phyloP scores from a whole-genome alignment of 1,140 invertebrate species.

The Eciton burchellii region DNA sequence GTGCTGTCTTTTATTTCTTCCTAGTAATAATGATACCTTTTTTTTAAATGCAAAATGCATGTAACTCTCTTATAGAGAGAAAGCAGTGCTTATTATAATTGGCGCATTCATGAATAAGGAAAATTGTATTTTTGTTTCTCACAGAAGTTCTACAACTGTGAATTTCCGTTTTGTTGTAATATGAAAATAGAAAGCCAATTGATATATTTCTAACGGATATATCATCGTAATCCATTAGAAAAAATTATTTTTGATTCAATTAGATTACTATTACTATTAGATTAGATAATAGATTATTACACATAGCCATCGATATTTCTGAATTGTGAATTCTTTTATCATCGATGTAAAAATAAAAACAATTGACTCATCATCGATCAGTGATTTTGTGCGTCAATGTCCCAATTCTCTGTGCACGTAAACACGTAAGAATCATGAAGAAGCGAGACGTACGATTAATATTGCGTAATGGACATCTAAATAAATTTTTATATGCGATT shows the following conservation, averaged over 20 bases:
- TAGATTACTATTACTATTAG: too few species aligned
- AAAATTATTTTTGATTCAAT: background rate
- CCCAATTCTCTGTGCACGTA: background rate
- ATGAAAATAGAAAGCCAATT: slow-evolving; percentile 30
- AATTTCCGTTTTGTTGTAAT: background rate
- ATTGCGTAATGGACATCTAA: slow-evolving; percentile 24
- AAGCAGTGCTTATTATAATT: background rate
- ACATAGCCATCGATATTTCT: background rate
- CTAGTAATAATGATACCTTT: background rate
- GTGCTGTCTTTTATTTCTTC: background rate
- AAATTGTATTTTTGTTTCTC: background rate
- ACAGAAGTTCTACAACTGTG: background rate
- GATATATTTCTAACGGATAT: background rate
- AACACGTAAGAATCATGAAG: slow-evolving; percentile 22
- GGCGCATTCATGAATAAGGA: background rate
- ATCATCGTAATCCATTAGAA: background rate
- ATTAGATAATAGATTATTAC: too few species aligned
- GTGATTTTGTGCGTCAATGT: background rate
- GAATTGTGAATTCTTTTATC: background rate
- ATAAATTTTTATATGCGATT: slow-evolving; percentile 41
- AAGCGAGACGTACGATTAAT: slow-evolving; percentile 21
- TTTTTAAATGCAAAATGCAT: background rate
- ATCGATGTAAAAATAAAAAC: slow-evolving; percentile 4
- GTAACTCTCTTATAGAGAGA: background rate
- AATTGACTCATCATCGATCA: background rate